These are phyloP conservation scores for Drosophila arizonae DNA, from an alignment of 1,140 invertebrate species.

Conservation along the genomic window DNA sequence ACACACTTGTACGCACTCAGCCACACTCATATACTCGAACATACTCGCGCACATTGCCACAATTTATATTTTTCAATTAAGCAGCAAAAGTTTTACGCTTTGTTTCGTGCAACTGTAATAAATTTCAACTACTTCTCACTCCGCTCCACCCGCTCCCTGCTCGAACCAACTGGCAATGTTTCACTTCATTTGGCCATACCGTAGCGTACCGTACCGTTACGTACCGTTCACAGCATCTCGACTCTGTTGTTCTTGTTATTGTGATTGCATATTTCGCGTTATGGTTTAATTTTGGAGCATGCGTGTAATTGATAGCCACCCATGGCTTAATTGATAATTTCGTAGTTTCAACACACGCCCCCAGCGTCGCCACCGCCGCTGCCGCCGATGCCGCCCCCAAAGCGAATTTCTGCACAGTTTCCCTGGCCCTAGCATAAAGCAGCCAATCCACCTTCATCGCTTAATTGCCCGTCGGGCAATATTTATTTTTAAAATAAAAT, in stretches of 20 bases:
- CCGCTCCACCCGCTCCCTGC: neutral
- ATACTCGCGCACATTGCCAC: constrained; percentile 41
- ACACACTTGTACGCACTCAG: neutral
- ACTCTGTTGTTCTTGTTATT: constrained; percentile 26
- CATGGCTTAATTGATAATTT: constrained; percentile 72
- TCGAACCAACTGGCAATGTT: constrained; percentile 29
- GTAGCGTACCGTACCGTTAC: constrained; percentile 8
- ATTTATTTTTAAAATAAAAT: constrained; percentile 33
- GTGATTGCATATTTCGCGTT: constrained; percentile 54
- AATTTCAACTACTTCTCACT: constrained; percentile 63
- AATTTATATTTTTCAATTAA: constrained; percentile 81
- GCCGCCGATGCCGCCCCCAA: neutral
- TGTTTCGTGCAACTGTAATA: constrained; percentile 77
- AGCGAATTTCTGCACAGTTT: constrained; percentile 11
- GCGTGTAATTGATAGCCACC: constrained; percentile 76
- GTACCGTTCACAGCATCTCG: constrained; percentile 41
- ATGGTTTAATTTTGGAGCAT: constrained; percentile 69
- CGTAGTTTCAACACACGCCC: constrained; percentile 46
- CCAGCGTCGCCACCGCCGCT: neutral
- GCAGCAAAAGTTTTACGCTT: constrained; percentile 79
- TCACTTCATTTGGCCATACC: constrained; percentile 70
- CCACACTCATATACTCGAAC: neutral
- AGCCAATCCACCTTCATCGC: constrained; percentile 10
- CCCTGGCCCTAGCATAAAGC: constrained; percentile 5
- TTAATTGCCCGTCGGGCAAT: constrained; percentile 32